Base-by-base conservation (phyloP, 1,140 invertebrate species). In the Galendromus occidentalis region DNA sequence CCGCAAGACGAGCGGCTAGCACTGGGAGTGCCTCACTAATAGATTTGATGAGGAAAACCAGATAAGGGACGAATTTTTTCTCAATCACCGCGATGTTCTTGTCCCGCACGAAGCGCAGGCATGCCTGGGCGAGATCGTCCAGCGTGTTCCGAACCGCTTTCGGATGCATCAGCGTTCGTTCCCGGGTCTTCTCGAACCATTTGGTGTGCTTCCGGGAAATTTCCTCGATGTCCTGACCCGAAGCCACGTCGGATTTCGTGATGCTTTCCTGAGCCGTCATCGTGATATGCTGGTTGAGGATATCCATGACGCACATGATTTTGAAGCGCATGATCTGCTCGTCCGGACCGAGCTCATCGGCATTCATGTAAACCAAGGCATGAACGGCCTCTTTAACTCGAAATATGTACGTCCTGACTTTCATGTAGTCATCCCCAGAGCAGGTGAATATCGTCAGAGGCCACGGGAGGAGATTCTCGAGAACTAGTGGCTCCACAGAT, bases 271-370 rank as follows among this genome's bases (percentile, higher is more conserved):
- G 51, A 17, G 51, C 51, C 22, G 51, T 59, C 12, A 59, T 25
- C 51, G 51, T 59, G 25, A 59, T 59, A 22, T 59, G 51, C 51
- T 59, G 51, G 20, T 59, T 25, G 17, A 59, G 51, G 6, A 59
- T 29, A 25, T 59, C 51, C 51, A 59, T 59, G 14, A 59, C 22
- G 20, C 14, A 59, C 14, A 22, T 18, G 22, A 59, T 59, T 25
- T 59, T 59, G 22, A 59, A 59, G 14, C 51, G 51, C 25, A 33
- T 33, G 51, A 59, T 59, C 33, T 22, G 12, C 33, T 59, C 51
- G 33, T 59, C 51, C 14, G 14, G 51, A 17, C 25, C 17, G 2
- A 59, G 51, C 25, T 59, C 51, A 25, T 25, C 14, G 12, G 22
- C 51, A 25, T 59, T 33, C 51, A 59, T 59, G 51, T 59, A 22